These are phyloP conservation scores for Gouania willdenowi DNA, from an alignment of 2,797 vertebrate species.

Conservation along the genomic window DNA sequence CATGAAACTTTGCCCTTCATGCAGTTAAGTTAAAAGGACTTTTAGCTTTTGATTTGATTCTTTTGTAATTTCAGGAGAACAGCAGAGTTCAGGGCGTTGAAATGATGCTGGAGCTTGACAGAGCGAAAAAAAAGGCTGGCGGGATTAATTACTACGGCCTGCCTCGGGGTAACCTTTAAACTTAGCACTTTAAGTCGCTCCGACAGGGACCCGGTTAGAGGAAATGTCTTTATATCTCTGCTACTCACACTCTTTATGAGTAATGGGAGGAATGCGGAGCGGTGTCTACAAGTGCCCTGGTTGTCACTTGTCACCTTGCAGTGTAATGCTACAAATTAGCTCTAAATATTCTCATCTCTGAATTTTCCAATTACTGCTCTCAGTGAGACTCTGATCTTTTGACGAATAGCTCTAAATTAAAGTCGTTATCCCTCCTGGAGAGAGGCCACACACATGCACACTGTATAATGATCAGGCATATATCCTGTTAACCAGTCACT, in stretches of 20 bases:
- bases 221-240: constrained; percentile 25
- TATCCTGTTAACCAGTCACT: constrained; percentile 6
- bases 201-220: constrained; percentile 24
- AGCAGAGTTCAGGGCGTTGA: constrained; percentile 30
- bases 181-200: constrained; percentile 34
- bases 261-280: constrained; percentile 18
- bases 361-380: constrained; percentile 59
- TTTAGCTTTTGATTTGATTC: constrained; percentile 58
- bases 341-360: constrained; percentile 48
- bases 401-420: constrained; percentile 34
- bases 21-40: constrained; percentile 37
- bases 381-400: constrained; percentile 35
- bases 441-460: constrained; percentile 9
- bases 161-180: constrained; percentile 58
- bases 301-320: constrained; percentile 54
- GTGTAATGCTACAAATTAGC: constrained; percentile 55
- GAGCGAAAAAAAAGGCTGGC: constrained; percentile 44
- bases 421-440: constrained; percentile 16
- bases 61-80: constrained; percentile 49
- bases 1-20: constrained; percentile 39
- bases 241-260: constrained; percentile 7
- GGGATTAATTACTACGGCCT: constrained; percentile 61
- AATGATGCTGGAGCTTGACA: constrained; percentile 29
- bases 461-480: constrained; percentile 6
- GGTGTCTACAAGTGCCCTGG: constrained; percentile 19